phyloP scores from a whole-genome alignment of 2,888 invertebrate species.

The Cylloceria caligata region DNA sequence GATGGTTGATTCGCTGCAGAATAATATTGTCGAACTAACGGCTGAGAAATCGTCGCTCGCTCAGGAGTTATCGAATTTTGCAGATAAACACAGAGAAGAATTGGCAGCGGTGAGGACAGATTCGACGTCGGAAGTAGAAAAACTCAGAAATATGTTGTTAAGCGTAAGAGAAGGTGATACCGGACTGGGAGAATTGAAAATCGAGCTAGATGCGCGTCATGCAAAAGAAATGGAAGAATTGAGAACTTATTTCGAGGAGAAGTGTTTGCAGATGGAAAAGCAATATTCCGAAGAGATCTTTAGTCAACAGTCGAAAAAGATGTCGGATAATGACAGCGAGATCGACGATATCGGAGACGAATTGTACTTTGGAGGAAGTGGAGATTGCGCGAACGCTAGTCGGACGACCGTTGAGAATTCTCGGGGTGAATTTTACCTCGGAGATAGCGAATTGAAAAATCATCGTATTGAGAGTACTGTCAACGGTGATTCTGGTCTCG shows the following conservation, averaged over 20 bases:
- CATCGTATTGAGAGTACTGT: slow-evolving; percentile 34
- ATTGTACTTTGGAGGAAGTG: slow-evolving; percentile 78
- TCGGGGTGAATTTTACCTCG: slow-evolving; percentile 62
- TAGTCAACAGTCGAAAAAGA: slow-evolving; percentile 88
- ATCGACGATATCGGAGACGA: slow-evolving; percentile 85
- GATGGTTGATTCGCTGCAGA: slow-evolving; percentile 66
- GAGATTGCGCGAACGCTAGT: slow-evolving; percentile 74
- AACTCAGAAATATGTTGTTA: slow-evolving; percentile 86
- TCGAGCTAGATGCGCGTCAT: slow-evolving; percentile 88
- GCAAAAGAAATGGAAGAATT: slow-evolving; percentile 92
- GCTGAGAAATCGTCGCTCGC: slow-evolving; percentile 73
- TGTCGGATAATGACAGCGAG: slow-evolving; percentile 85
- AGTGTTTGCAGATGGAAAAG: slow-evolving; percentile 92
- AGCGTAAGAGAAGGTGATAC: slow-evolving; percentile 87
- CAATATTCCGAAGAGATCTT: slow-evolving; percentile 91
- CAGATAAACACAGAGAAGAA: slow-evolving; percentile 73
- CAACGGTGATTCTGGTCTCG: slow-evolving; percentile 49
- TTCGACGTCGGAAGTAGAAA: slow-evolving; percentile 83
- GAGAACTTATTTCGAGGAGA: slow-evolving; percentile 92
- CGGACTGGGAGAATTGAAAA: slow-evolving; percentile 85
- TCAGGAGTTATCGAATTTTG: slow-evolving; percentile 72
- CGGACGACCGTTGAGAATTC: slow-evolving; percentile 68
- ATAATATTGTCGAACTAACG: slow-evolving; percentile 71
- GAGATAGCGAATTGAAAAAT: slow-evolving; percentile 52
- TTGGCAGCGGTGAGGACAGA: slow-evolving; percentile 73